These are phyloP conservation scores for Cyprinus carpio DNA, from an alignment of 2,113 vertebrate genomes.

Conservation along the genomic window DNA sequence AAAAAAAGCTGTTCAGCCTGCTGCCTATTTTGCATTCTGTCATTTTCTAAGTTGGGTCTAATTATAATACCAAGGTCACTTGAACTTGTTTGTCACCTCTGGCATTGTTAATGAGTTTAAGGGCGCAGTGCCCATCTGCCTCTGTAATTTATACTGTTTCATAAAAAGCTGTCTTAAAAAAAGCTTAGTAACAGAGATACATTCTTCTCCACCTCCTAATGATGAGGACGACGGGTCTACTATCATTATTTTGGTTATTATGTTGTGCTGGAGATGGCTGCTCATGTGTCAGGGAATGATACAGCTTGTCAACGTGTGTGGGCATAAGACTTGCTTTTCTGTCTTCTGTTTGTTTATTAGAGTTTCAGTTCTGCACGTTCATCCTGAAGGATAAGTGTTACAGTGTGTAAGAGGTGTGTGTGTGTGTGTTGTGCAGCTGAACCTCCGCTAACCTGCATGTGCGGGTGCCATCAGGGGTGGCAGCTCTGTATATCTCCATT, in stretches of 20 bases:
- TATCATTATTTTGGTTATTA: conserved; percentile 28
- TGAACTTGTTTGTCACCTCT: conserved; percentile 43
- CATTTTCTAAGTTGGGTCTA: neutral
- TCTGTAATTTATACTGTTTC: neutral
- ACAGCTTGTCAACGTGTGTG: conserved; percentile 29
- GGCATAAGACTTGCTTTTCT: neutral
- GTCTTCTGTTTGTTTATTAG: neutral
- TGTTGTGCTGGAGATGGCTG: neutral
- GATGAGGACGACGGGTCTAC: neutral
- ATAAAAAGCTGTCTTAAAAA: neutral
- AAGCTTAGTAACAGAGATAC: neutral
- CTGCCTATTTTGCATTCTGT: conserved; percentile 13
- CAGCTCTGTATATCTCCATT: too few relatives aligned
- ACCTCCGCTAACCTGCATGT: too few relatives aligned
- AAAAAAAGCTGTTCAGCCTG: neutral
- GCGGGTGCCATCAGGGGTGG: too few relatives aligned
- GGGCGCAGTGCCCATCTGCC: conserved; percentile 8
- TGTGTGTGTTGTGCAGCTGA: too few relatives aligned
- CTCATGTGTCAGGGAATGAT: conserved; percentile 2
- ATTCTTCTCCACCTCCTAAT: neutral
- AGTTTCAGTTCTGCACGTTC: too few relatives aligned
- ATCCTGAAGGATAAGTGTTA: too few relatives aligned
- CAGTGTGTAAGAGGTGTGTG: too few relatives aligned
- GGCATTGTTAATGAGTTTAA: conserved; percentile 68
- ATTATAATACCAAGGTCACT: conserved; percentile 41